These are phyloP conservation scores for Rhopalosiphum padi DNA, from an alignment of 1,140 invertebrate species.

Conservation along the genomic window DNA sequence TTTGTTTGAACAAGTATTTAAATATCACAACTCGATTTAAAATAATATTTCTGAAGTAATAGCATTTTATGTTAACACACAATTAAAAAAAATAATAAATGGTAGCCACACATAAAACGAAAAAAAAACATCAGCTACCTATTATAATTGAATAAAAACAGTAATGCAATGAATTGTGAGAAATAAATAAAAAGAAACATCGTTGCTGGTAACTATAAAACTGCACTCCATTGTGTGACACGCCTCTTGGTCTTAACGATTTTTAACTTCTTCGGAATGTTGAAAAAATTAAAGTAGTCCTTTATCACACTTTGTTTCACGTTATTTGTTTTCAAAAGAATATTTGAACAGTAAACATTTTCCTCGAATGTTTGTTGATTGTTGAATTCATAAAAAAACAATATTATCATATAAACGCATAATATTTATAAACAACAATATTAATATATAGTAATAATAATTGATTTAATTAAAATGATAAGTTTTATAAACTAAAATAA, in stretches of 20 bases:
- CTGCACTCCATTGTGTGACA: conserved; percentile 1
- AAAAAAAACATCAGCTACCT: conserved; percentile 4
- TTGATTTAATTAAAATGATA: not conserved
- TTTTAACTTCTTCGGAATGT: conserved; percentile 1
- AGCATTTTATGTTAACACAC: not conserved
- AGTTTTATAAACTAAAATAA: not conserved
- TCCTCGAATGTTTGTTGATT: not conserved
- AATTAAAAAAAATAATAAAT: conserved; percentile 19
- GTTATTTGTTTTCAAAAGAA: conserved; percentile 12
- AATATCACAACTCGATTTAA: not conserved
- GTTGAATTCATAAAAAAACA: not conserved
- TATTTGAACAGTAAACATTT: not conserved
- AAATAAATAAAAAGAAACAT: conserved; percentile 12
- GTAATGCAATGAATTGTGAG: not conserved
- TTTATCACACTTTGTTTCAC: conserved; percentile 8
- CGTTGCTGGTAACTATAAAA: conserved; percentile 2
- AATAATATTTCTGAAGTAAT: not conserved
- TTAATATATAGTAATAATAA: not conserved
- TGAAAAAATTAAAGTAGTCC: not conserved
- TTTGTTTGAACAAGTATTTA: not conserved
- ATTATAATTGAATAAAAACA: conserved; percentile 19
- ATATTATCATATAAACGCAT: not conserved
- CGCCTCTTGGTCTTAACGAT: conserved; percentile 11
- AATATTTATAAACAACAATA: not conserved
- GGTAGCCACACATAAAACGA: not conserved